phyloP scores from a whole-genome alignment of 1,140 invertebrate genomes.

The Drosophila prosaltans region DNA sequence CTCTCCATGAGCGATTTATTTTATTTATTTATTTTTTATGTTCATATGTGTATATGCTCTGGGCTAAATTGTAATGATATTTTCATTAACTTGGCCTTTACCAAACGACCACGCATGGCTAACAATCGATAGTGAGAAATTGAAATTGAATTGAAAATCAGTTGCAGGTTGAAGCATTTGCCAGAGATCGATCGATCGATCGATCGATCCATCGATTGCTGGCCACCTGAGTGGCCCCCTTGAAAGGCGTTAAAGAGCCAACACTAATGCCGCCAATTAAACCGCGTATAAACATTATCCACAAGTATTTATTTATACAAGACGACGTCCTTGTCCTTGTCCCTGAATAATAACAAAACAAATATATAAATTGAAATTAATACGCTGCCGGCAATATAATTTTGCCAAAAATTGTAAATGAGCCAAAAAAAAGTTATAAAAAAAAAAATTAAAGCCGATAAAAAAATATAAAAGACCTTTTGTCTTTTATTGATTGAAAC shows the following conservation, averaged over 20 bases:
- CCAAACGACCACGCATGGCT: slow-evolving; percentile 63
- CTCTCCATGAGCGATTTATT: slow-evolving; percentile 19
- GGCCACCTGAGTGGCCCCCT: slow-evolving; percentile 35
- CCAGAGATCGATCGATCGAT: slow-evolving; percentile 13
- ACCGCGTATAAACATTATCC: slow-evolving; percentile 36
- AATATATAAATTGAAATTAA: slow-evolving; percentile 26
- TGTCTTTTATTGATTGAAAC: no score
- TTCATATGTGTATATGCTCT: slow-evolving; percentile 61
- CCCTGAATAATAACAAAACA: slow-evolving; percentile 44
- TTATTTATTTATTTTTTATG: slow-evolving; percentile 15
- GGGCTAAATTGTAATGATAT: slow-evolving; percentile 76
- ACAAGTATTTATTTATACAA: slow-evolving; percentile 73
- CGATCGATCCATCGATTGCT: not conserved
- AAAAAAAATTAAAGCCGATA: not conserved
- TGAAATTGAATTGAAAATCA: slow-evolving; percentile 27
- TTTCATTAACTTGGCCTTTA: slow-evolving; percentile 79
- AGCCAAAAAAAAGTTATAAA: not conserved
- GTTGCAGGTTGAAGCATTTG: slow-evolving; percentile 53
- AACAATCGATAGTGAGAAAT: slow-evolving; percentile 54
- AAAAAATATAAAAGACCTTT: no score
- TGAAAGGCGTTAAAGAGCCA: slow-evolving; percentile 69
- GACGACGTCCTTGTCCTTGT: slow-evolving; percentile 76
- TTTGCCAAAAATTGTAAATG: slow-evolving; percentile 3
- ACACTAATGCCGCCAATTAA: slow-evolving; percentile 72
- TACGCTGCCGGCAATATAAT: slow-evolving; percentile 29